phyloP scores from a whole-genome alignment of 1,140 invertebrate genomes.

The Oedothorax gibbosus region DNA sequence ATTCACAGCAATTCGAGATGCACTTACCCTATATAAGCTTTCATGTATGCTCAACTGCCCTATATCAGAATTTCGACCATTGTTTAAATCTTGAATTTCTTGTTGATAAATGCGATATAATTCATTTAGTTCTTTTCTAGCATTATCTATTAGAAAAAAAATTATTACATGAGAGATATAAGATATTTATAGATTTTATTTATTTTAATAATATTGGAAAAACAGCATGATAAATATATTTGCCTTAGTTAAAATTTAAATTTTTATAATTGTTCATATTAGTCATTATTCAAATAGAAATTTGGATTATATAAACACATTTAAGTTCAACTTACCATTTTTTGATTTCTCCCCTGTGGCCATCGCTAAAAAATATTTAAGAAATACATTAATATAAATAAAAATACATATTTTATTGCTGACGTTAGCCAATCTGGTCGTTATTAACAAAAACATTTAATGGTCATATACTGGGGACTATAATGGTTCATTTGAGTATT shows the following conservation, averaged over 20 bases:
- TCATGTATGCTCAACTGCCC: slow-evolving; percentile 47
- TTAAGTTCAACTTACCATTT: slow-evolving; percentile 16
- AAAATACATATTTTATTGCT: too few relatives aligned
- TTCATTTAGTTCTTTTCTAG: slow-evolving; percentile 84
- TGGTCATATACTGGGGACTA: too few relatives aligned
- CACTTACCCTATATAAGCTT: slow-evolving; percentile 49
- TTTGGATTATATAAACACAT: background rate
- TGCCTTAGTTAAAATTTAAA: background rate
- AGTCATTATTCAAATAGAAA: slow-evolving; percentile 11
- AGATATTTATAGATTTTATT: background rate
- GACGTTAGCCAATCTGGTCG: too few relatives aligned
- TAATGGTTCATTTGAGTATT: too few relatives aligned
- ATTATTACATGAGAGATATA: background rate
- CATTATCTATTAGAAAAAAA: slow-evolving; percentile 45
- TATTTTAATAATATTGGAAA: background rate
- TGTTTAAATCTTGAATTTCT: slow-evolving; percentile 66
- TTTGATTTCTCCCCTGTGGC: slow-evolving; percentile 55
- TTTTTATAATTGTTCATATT: background rate
- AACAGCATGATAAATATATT: background rate
- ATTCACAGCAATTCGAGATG: too few relatives aligned
- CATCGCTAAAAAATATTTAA: slow-evolving; percentile 21
- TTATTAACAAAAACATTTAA: too few relatives aligned
- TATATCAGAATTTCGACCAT: slow-evolving; percentile 48
- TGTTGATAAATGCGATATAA: slow-evolving; percentile 88
- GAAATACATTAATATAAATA: background rate